A percentile compares a stretch with the other conserved stretches of the same genome.
Evolutionary conservation across 2,888 invertebrate genomes (phyloP).

Genomic region (Caenorhabditis afra): DNA sequence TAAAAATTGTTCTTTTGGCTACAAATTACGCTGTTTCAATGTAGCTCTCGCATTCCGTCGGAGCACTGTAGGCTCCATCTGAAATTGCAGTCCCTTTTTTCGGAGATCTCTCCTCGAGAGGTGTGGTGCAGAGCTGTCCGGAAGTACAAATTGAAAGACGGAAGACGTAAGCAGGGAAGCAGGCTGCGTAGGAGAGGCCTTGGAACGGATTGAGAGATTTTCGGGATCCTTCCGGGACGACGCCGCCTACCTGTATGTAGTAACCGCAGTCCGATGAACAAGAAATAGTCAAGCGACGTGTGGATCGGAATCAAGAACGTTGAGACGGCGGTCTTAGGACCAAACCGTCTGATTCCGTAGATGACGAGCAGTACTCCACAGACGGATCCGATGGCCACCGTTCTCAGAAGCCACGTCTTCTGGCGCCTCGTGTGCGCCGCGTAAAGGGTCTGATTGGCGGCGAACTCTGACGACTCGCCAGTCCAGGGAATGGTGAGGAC

Average conservation of each 20-base stretch:
- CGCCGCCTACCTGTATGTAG: conserved; percentile 61
- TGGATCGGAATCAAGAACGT: conserved; percentile 65
- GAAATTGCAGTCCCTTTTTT: no score
- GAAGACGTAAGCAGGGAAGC: conserved; percentile 67
- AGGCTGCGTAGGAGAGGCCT: conserved; percentile 64
- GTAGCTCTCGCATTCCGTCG: no score
- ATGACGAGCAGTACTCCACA: conserved; percentile 76
- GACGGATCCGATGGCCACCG: conserved; percentile 78
- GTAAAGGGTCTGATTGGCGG: conserved; percentile 62
- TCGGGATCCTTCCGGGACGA: not conserved
- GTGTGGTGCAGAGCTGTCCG: no score
- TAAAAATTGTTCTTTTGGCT: no score
- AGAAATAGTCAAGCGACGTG: conserved; percentile 49
- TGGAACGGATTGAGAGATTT: conserved; percentile 15
- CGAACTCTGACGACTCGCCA: conserved; percentile 40
- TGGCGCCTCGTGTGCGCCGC: conserved; percentile 72
- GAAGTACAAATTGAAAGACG: no score
- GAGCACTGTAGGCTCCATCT: no score
- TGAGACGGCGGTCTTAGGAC: conserved; percentile 64
- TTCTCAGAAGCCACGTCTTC: conserved; percentile 74
- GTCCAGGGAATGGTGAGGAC: conserved; percentile 72
- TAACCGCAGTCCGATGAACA: conserved; percentile 64
- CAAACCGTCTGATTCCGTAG: conserved; percentile 70
- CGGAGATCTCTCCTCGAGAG: no score
- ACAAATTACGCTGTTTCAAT: no score